Percentiles rank a stretch among this genome's conserved stretches.
These are phyloP conservation scores for Bos javanicus DNA, from an alignment of 2,113 vertebrate genomes.

Conservation along the genomic window DNA sequence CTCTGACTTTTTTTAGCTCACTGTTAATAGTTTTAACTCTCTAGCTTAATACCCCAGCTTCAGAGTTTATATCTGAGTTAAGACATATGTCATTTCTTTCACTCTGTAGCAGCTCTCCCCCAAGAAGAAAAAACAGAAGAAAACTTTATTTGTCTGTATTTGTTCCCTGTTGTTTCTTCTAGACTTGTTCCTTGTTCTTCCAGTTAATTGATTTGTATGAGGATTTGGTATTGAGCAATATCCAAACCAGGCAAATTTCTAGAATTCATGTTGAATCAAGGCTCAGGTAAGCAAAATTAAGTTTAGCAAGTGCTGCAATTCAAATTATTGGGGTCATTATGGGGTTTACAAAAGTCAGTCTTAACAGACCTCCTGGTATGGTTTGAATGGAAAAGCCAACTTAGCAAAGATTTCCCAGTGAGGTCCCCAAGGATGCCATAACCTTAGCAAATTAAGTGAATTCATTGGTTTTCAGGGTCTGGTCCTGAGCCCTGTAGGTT, in stretches of 20 bases:
- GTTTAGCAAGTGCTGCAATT: neutral
- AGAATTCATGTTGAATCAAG: neutral
- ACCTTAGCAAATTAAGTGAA: neutral
- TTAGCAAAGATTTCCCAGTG: neutral
- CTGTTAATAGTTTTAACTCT: neutral
- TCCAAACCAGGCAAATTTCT: neutral
- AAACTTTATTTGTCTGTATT: rapidly evolving
- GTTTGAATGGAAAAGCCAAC: neutral
- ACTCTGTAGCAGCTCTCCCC: neutral
- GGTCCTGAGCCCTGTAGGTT: neutral
- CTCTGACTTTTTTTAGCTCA: neutral
- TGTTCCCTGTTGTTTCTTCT: neutral
- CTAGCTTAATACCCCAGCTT: neutral
- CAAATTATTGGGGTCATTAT: neutral
- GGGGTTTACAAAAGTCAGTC: neutral
- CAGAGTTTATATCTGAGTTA: neutral
- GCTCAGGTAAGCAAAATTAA: neutral
- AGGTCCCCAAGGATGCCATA: neutral
- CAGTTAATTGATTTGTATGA: neutral
- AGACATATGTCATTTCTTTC: neutral
- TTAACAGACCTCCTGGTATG: neutral
- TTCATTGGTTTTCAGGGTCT: neutral
- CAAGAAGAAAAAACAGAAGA: neutral
- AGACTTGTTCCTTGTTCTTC: neutral
- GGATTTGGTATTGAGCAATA: neutral